phyloP scores from a whole-genome alignment of 2,113 vertebrate genomes.

The Vanacampus margaritifer region DNA sequence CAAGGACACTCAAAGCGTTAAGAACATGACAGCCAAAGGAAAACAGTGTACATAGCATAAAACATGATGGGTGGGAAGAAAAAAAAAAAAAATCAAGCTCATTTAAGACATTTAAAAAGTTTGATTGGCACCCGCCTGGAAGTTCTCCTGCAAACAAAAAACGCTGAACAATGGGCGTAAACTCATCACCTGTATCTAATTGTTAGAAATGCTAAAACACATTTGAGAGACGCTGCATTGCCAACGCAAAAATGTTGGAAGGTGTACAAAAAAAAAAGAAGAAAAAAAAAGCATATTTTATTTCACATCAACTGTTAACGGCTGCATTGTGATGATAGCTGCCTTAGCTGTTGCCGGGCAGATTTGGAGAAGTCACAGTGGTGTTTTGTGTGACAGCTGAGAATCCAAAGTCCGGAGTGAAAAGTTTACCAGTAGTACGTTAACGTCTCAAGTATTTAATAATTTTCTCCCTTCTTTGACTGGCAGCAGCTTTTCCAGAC shows the following conservation, averaged over 20 bases:
- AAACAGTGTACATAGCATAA: slow-evolving; percentile 29
- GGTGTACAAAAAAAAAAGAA: slow-evolving; percentile 1
- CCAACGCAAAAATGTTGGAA: slow-evolving; percentile 24
- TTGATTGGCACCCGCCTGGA: slow-evolving; percentile 5
- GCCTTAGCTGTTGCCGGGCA: background rate
- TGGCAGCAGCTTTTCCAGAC: slow-evolving; percentile 17
- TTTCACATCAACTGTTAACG: slow-evolving; percentile 11
- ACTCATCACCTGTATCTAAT: background rate
- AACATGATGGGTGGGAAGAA: background rate
- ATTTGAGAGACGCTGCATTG: slow-evolving; percentile 54
- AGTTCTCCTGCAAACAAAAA: background rate
- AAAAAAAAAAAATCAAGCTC: background rate
- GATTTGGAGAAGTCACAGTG: slow-evolving; percentile 15
- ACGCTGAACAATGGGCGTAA: background rate
- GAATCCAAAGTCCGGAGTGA: background rate
- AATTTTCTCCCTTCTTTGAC: background rate
- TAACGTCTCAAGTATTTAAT: slow-evolving; percentile 1
- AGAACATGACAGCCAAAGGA: slow-evolving; percentile 46
- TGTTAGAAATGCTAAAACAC: slow-evolving; percentile 70
- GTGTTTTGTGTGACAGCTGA: background rate
- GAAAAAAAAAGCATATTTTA: background rate
- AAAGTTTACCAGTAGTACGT: slow-evolving; percentile 37
- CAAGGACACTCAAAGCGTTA: slow-evolving; percentile 47
- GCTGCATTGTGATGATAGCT: background rate
- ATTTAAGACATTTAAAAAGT: slow-evolving; percentile 11